These are phyloP conservation scores for Erebia ligea DNA, from an alignment of 2,888 invertebrate species.

Conservation along the genomic window DNA sequence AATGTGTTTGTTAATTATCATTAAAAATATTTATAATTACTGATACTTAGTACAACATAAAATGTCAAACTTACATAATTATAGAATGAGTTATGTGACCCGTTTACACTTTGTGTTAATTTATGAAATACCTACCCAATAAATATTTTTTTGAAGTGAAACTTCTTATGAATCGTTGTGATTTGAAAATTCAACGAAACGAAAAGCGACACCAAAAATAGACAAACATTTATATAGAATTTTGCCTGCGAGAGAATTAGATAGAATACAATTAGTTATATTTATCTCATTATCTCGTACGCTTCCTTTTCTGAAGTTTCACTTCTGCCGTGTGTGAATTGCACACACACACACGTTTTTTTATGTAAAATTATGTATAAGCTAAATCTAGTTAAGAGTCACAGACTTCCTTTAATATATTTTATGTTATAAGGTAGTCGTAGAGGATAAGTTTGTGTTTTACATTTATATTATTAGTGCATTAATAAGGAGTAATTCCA, in stretches of 20 bases:
- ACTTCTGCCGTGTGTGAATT: no score
- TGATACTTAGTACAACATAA: not conserved
- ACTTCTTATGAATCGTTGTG: no score
- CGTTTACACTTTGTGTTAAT: not conserved
- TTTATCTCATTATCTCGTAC: no score
- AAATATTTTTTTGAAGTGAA: no score
- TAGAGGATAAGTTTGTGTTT: not conserved
- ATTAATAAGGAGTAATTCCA: not conserved
- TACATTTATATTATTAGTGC: not conserved
- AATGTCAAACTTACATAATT: not conserved
- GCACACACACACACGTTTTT: no score
- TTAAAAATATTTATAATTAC: slow-evolving; percentile 2
- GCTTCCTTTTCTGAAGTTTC: no score
- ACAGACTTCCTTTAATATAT: not conserved
- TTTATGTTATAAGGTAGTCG: not conserved
- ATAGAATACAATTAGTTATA: no score
- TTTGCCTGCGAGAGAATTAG: no score
- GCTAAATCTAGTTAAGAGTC: not conserved
- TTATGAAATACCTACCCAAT: slow-evolving; percentile 11
- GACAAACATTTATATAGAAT: no score
- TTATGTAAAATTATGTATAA: not conserved
- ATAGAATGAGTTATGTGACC: not conserved
- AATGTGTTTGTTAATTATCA: not conserved
- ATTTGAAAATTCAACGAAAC: no score
- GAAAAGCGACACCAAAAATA: no score